Evolutionary conservation across 2,888 invertebrate genomes (phyloP).

Genomic region (Ctenicera cuprea): DNA sequence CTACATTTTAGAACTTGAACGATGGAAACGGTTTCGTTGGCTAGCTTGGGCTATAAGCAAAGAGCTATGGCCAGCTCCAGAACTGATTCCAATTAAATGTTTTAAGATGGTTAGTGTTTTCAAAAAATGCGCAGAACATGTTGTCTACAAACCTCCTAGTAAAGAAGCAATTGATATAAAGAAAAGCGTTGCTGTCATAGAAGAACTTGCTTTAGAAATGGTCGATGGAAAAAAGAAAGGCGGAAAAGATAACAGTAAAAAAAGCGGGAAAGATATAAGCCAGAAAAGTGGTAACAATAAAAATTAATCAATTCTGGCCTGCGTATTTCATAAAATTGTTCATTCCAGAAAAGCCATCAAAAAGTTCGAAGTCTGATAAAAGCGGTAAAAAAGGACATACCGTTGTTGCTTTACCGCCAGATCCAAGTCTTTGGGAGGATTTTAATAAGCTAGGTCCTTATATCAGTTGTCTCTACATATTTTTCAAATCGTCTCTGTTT

Average conservation of each 20-base stretch:
- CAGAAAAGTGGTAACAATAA: background rate
- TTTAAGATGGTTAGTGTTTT: conserved; percentile 65
- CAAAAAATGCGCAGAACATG: conserved; percentile 53
- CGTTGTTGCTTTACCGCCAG: conserved; percentile 54
- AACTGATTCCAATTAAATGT: conserved; percentile 61
- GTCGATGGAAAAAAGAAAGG: conserved; percentile 41
- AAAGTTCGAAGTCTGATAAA: conserved; percentile 27
- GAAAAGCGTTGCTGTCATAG: conserved; percentile 48
- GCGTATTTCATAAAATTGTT: background rate
- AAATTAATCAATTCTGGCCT: background rate
- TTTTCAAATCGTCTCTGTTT: conserved; percentile 65
- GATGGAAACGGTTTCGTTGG: conserved; percentile 73
- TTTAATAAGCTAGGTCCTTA: conserved; percentile 61
- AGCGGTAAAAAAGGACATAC: conserved; percentile 17
- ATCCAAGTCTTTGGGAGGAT: conserved; percentile 66
- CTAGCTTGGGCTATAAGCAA: conserved; percentile 71
- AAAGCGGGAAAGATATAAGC: conserved; percentile 16
- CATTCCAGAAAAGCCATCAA: background rate
- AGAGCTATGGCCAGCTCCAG: conserved; percentile 64
- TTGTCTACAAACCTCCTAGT: conserved; percentile 51
- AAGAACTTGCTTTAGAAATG: conserved; percentile 44
- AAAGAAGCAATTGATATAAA: conserved; percentile 51
- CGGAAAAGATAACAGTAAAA: conserved; percentile 45
- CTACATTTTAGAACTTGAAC: conserved; percentile 62
- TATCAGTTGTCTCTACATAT: conserved; percentile 62